These are phyloP conservation scores for Drosophila multiciliata DNA, from an alignment of 2,888 invertebrate genomes.

Conservation along the genomic window DNA sequence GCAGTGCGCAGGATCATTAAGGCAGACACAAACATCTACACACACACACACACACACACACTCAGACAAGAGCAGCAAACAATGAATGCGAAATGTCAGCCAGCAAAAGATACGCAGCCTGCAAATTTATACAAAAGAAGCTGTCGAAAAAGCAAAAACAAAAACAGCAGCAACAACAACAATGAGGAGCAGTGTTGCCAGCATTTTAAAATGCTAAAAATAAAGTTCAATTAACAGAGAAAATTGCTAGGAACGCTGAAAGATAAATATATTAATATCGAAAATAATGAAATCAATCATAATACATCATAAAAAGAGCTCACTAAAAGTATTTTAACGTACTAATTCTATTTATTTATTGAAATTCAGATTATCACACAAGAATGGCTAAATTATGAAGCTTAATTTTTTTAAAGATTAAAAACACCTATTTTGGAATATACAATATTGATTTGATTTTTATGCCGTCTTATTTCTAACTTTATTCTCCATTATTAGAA, in stretches of 20 bases:
- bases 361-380: no score
- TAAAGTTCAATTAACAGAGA: background rate
- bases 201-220: background rate
- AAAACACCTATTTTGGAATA: no score
- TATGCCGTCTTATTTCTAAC: background rate
- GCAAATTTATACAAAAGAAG: conserved; percentile 71
- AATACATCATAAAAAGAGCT: background rate
- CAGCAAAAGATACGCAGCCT: conserved; percentile 64
- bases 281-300: background rate
- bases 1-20: conserved; percentile 82
- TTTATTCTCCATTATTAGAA: background rate
- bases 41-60: conserved; percentile 24
- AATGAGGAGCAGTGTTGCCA: conserved; percentile 5
- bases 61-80: conserved; percentile 34
- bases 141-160: conserved; percentile 52
- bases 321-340: background rate
- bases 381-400: no score
- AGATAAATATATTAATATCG: background rate
- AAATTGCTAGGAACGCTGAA: background rate
- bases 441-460: background rate
- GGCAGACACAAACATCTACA: conserved; percentile 56
- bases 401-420: no score
- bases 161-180: conserved; percentile 27
- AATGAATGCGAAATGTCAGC: conserved; percentile 72
- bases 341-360: no score